Conservation (phyloP, 1,140 invertebrate genomes). For the Tetragonula clypearis region DNA sequence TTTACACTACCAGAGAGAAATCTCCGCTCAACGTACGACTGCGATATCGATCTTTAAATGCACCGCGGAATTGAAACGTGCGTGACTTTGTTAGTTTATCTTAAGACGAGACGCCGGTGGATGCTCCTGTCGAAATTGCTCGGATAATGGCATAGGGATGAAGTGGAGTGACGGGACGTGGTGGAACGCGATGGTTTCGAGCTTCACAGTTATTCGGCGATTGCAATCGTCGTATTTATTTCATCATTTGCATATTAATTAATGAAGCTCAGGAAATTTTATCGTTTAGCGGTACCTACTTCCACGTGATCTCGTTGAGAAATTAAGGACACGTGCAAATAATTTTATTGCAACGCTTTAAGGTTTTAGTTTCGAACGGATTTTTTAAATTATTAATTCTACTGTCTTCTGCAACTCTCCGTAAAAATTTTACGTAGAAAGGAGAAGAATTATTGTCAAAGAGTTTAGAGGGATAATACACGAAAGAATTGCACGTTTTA, state of each 20-base stretch:
- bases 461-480: not conserved
- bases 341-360: too few relatives aligned
- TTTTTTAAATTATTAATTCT: not conserved
- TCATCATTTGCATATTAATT: too few relatives aligned
- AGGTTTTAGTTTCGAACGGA: too few relatives aligned
- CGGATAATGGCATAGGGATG: not conserved
- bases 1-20: constrained; percentile 56
- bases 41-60: constrained; percentile 60
- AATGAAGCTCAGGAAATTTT: too few relatives aligned
- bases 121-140: not conserved
- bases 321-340: too few relatives aligned
- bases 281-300: too few relatives aligned
- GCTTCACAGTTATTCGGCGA: not conserved
- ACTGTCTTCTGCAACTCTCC: not conserved
- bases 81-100: constrained; percentile 36
- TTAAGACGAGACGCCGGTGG: not conserved
- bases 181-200: not conserved
- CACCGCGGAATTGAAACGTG: constrained; percentile 57
- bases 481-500: not conserved
- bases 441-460: not conserved
- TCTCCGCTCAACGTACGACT: constrained; percentile 39
- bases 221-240: too few relatives aligned
- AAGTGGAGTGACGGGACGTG: too few relatives aligned
- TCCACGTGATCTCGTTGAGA: too few relatives aligned
- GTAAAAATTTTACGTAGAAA: not conserved